A percentile compares a stretch with the other conserved stretches of the same genome.
phyloP scores from a whole-genome alignment of 2,888 invertebrate species.

The Caradrina clavipalpis region DNA sequence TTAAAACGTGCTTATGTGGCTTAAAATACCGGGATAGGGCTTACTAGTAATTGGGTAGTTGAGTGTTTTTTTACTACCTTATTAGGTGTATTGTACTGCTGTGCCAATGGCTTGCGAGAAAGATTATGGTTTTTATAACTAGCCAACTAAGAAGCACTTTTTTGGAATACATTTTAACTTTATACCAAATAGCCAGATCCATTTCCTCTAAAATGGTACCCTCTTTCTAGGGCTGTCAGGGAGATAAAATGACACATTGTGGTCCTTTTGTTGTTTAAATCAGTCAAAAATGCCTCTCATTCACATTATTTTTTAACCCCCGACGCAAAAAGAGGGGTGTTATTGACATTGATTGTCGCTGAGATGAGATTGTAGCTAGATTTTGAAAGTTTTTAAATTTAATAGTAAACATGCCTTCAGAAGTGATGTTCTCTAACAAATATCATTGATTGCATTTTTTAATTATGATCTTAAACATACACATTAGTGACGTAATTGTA shows the following conservation, averaged over 20 bases:
- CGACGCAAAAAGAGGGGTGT: too few species aligned
- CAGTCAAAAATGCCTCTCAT: too few species aligned
- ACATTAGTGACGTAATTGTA: too few species aligned
- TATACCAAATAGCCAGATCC: neutral
- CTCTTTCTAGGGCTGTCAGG: neutral
- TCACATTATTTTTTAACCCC: too few species aligned
- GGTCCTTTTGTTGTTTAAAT: neutral
- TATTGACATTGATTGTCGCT: too few species aligned
- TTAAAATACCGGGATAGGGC: constrained; percentile 19
- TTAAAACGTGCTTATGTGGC: constrained; percentile 17
- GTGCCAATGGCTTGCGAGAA: neutral
- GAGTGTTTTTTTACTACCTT: constrained; percentile 31
- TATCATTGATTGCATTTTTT: too few species aligned
- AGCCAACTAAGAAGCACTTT: constrained; percentile 3
- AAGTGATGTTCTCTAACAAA: too few species aligned
- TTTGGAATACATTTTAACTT: constrained; percentile 2
- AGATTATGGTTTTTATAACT: neutral
- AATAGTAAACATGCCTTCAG: too few species aligned
- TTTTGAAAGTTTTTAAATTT: too few species aligned
- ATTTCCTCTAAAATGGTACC: neutral
- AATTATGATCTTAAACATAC: too few species aligned
- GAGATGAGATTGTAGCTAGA: too few species aligned
- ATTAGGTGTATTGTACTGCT: constrained; percentile 36
- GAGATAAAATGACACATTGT: neutral
- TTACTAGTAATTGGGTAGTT: constrained; percentile 30